phyloP scores from a whole-genome alignment of 2,888 invertebrate species.

The Caenorhabditis sp. region DNA sequence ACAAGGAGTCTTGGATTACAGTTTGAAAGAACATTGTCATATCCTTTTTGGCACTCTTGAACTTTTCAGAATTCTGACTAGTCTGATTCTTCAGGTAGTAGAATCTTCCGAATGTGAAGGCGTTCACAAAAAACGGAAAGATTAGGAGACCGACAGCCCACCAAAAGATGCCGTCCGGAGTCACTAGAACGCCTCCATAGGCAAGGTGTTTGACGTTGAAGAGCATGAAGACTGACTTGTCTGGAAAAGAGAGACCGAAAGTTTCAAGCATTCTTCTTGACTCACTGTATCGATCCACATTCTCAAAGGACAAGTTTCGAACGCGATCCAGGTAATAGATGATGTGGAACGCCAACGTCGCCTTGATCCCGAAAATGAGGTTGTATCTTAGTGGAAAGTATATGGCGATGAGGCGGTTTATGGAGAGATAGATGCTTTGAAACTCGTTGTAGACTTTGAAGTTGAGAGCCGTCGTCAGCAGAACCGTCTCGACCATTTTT shows the following conservation, averaged over 20 bases:
- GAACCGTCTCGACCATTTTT: slow-evolving; percentile 15
- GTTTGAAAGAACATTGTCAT: slow-evolving; percentile 51
- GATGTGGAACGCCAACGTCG: slow-evolving; percentile 12
- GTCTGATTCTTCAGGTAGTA: slow-evolving; percentile 21
- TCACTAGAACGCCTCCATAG: slow-evolving; percentile 21
- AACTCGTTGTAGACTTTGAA: slow-evolving; percentile 46
- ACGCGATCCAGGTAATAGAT: slow-evolving; percentile 10
- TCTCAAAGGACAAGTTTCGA: slow-evolving; percentile 21
- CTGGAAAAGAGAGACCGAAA: background rate
- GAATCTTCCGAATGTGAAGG: background rate
- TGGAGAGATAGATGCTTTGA: slow-evolving; percentile 29
- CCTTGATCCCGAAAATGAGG: slow-evolving; percentile 18
- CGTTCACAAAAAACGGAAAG: slow-evolving; percentile 33
- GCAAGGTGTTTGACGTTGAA: slow-evolving; percentile 35
- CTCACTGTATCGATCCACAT: slow-evolving; percentile 2
- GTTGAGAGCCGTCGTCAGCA: slow-evolving; percentile 26
- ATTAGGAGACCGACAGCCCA: slow-evolving; percentile 16
- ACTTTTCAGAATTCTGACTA: slow-evolving; percentile 23
- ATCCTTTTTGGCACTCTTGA: slow-evolving; percentile 1
- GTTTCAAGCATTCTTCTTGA: too few species aligned
- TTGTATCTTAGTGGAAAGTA: slow-evolving; percentile 40
- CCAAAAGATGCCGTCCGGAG: slow-evolving; percentile 5
- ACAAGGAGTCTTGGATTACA: slow-evolving; percentile 43
- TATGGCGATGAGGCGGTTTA: slow-evolving; percentile 46
- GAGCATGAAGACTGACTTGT: background rate